Conservation (phyloP, 2,113 vertebrate species). For the Hyperopisus bebe region DNA sequence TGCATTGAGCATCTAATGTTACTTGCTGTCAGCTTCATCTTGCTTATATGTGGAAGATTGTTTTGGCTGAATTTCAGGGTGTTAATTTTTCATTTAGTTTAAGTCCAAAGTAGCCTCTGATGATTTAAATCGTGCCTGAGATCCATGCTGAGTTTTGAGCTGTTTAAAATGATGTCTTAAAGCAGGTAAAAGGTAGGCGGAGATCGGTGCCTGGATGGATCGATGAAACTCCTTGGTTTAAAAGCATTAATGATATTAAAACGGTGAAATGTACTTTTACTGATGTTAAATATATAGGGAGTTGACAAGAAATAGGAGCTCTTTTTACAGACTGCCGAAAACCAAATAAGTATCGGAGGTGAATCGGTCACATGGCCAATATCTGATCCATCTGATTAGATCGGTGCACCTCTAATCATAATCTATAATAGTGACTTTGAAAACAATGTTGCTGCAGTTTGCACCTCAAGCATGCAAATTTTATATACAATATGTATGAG, state of each 20-base stretch:
- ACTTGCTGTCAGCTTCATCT: not conserved
- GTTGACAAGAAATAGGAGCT: too few relatives aligned
- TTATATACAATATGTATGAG: too few relatives aligned
- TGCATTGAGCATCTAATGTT: not conserved
- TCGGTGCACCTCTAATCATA: not conserved
- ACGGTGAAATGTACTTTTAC: not conserved
- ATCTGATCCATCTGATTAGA: not conserved
- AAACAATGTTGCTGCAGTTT: not conserved
- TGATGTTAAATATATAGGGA: not conserved
- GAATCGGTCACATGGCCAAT: too few relatives aligned
- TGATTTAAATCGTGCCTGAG: not conserved
- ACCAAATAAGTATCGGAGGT: too few relatives aligned
- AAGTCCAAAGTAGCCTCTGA: not conserved
- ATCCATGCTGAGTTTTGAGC: not conserved
- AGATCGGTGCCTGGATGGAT: not conserved
- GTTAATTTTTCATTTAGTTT: not conserved
- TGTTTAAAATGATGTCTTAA: not conserved
- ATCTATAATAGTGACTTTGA: not conserved
- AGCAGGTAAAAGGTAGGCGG: not conserved
- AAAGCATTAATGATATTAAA: not conserved
- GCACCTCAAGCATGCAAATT: not conserved
- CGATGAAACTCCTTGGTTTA: not conserved
- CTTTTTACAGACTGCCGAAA: too few relatives aligned
- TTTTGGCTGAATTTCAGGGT: not conserved
- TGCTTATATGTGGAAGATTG: not conserved